Base-by-base conservation (phyloP, 2,113 vertebrate species). In the Sapajus apella region DNA sequence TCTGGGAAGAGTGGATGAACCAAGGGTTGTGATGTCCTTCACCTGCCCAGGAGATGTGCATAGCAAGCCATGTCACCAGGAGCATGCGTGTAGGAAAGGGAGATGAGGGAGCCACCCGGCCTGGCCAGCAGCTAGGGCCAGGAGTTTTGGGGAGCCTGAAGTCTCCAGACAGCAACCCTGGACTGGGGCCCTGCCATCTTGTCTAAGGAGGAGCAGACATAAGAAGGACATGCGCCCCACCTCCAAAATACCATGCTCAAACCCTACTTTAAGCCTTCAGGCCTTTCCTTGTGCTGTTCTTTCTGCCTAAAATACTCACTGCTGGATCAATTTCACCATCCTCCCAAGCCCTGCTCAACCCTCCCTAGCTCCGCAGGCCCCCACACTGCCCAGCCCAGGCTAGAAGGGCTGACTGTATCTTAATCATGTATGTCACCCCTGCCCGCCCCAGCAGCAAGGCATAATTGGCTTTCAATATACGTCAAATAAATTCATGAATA, bases 131-230 rank as follows among this genome's bases (percentile, higher is more conserved):
- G 76, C 32, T 45, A 55, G 73, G 30, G 23, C 45, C 25, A 10
- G 20, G 52, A 37, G 2, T 14, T n/a, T 3, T 37, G 50, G 45
- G 43, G 9, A 80, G 32, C 40, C 13, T 43, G 58, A 16, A 47
- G 16, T n/a, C 18, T 81, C 84, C 2, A 27, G 1, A 8, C 0
- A 0, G 32, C 2, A 64, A 64, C 27, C 13, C 61, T 64, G 12
- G 61, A 13, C 61, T 11, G 20, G 40, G 52, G n/a, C 55, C 61
- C 9, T 50, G 35, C 25, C 2, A 21, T 25, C 32, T 32, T 27
- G n/a, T 87, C 50, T 37, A 52, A 66, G 81, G 6, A 32, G 30
- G 35, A 23, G 3, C 3, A 3, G 47, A 25, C 27, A 2, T 6
- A 25, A 73, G 66, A 37, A 47, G 32, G 61, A 16, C n/a, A 1